Conservation (phyloP, 2,888 invertebrate genomes). For the Andrena trimmerana region DNA sequence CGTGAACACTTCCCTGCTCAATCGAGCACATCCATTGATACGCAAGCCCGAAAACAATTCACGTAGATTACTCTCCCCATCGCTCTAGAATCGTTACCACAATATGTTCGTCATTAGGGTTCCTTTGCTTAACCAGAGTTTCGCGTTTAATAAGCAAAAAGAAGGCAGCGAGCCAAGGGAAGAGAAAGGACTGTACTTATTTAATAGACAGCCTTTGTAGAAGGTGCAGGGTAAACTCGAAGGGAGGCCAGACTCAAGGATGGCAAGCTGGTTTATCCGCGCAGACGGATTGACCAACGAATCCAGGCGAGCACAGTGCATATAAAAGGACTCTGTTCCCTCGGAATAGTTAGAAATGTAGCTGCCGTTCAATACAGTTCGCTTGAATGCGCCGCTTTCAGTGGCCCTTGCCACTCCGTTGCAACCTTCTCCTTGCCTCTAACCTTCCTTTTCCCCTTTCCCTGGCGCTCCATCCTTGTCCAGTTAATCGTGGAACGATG, state of each 20-base stretch:
- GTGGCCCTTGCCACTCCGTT: slow-evolving; percentile 68
- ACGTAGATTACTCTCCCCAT: background rate
- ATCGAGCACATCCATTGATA: too few species aligned
- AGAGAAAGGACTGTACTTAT: slow-evolving; percentile 32
- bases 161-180: background rate
- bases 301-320: slow-evolving; percentile 66
- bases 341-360: slow-evolving; percentile 74
- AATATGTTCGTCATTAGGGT: slow-evolving; percentile 4
- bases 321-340: slow-evolving; percentile 69
- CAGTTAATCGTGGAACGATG: slow-evolving; percentile 24
- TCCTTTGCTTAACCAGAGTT: slow-evolving; percentile 18
- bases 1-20: too few species aligned
- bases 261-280: slow-evolving; percentile 46
- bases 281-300: slow-evolving; percentile 73
- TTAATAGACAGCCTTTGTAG: slow-evolving; percentile 34
- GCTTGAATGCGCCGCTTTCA: slow-evolving; percentile 77
- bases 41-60: too few species aligned
- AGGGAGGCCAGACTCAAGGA: slow-evolving; percentile 31
- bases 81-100: slow-evolving; percentile 8
- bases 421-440: slow-evolving; percentile 30
- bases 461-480: background rate
- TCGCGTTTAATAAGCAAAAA: slow-evolving; percentile 24
- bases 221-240: background rate
- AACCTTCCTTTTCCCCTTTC: slow-evolving; percentile 6
- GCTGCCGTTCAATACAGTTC: slow-evolving; percentile 76